Evolutionary conservation across 2,888 invertebrate species (phyloP), one percentile per base, ranked within the genome.

Genomic region (Spialia ferax): DNA sequence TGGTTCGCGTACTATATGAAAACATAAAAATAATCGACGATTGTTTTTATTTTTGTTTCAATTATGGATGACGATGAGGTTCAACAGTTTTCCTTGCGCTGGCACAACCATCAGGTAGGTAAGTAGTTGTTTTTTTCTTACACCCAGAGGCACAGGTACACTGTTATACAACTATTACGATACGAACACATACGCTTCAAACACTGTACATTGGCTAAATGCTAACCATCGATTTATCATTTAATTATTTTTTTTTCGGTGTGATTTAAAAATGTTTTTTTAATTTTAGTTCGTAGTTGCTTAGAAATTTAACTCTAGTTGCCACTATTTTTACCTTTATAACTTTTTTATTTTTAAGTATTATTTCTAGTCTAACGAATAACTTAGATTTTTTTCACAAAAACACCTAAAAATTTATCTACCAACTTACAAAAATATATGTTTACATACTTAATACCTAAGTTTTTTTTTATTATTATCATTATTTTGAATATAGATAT

Each of bases 1-100:
- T 50, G 38, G 38, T 50, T 52, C 54, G 66, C 54, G 66, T 32
- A 48, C 42, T 26, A 45, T 11, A 59, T 55, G 48, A 65, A 52
- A 42, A 54, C 32, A 67, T 48, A 61, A 62, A 61, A 57, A 61
- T 60, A 59, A 65, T 68, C 63, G 38, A 65, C 77, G 77, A 78
- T 75, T 75, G 81, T 38, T 79, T 79, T 82, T 79, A 81, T 84
- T 84, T 81, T 82, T 74, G 78, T 79, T 78, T 82, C 55, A 73
- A 83, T 77, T 79, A 94, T 94, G 93, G 94, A 92, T 85, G 95
- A 95, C 84, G 95, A 95, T 83, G 94, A 95, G 75, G 89, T 95
- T 78, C 96, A 96, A 89, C 97, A 97, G 88, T 97, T 97, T 91
- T 97, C 97, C 87, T 94, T 97, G 82, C 95, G 97, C 87, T 97